phyloP scores from a whole-genome alignment of 2,888 invertebrate genomes.

The Nephrotoma appendiculata region DNA sequence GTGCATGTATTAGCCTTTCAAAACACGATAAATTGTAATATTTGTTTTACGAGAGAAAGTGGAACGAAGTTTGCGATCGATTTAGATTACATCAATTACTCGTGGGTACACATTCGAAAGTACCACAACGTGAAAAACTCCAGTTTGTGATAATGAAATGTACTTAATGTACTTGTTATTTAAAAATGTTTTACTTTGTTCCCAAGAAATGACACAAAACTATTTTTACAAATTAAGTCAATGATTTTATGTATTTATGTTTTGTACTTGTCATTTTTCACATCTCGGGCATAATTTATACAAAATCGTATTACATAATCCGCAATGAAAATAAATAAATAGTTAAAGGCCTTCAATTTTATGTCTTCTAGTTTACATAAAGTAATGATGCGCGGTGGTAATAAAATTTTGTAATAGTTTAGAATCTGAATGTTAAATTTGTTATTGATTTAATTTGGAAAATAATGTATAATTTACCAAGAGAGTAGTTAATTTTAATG shows the following conservation, averaged over 20 bases:
- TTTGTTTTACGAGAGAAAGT: background rate
- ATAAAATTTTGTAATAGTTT: background rate
- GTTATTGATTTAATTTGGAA: background rate
- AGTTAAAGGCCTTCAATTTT: background rate
- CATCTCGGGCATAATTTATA: background rate
- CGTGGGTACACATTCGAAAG: background rate
- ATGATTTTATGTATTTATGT: background rate
- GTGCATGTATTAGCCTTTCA: background rate
- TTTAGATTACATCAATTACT: background rate
- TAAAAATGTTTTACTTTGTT: background rate
- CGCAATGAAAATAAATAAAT: background rate
- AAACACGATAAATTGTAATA: background rate
- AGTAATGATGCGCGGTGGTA: background rate
- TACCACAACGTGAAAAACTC: background rate
- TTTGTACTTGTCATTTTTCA: too few species aligned
- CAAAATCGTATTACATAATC: background rate
- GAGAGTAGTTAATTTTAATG: background rate
- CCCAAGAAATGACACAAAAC: background rate
- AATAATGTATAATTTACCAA: background rate
- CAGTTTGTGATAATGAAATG: background rate
- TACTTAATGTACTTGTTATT: too few species aligned
- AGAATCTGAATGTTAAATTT: background rate
- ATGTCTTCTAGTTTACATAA: background rate
- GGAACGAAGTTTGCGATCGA: background rate
- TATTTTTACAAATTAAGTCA: background rate